These are phyloP conservation scores for Platycercus adscitus DNA, from an alignment of 2,113 vertebrate species.

Conservation along the genomic window DNA sequence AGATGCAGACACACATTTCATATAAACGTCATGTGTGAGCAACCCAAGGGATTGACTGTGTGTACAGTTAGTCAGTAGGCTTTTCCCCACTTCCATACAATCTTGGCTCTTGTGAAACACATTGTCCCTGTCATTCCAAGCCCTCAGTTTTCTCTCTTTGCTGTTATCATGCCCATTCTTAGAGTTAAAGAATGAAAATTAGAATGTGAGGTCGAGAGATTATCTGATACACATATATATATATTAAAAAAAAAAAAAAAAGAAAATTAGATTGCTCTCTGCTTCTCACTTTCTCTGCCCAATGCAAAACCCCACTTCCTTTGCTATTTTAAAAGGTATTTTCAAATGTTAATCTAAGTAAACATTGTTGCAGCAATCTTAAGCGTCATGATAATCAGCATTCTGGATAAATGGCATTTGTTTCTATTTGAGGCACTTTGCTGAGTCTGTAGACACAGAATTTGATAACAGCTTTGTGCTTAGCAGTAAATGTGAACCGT, in stretches of 20 bases:
- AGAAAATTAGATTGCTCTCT: neutral
- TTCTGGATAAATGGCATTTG: neutral
- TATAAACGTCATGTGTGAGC: neutral
- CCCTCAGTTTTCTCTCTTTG: neutral
- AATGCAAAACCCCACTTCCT: neutral
- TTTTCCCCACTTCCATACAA: neutral
- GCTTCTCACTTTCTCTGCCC: neutral
- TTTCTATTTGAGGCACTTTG: neutral
- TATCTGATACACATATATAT: neutral
- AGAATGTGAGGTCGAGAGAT: neutral
- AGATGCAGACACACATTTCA: neutral
- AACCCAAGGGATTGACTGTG: neutral
- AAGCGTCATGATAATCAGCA: neutral
- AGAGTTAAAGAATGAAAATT: neutral
- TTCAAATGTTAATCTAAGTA: neutral
- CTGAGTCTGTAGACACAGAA: neutral
- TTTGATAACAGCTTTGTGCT: neutral
- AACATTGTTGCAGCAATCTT: neutral
- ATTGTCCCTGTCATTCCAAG: neutral
- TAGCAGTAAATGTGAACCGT: neutral
- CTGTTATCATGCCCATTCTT: neutral
- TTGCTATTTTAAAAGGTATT: neutral
- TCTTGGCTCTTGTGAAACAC: neutral
- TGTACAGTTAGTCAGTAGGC: neutral
- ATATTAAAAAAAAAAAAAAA: neutral